A percentile compares a stretch with the other conserved stretches of the same genome.
Evolutionary conservation across 2,888 invertebrate species (phyloP).

Genomic region (Choreutis nemorana): DNA sequence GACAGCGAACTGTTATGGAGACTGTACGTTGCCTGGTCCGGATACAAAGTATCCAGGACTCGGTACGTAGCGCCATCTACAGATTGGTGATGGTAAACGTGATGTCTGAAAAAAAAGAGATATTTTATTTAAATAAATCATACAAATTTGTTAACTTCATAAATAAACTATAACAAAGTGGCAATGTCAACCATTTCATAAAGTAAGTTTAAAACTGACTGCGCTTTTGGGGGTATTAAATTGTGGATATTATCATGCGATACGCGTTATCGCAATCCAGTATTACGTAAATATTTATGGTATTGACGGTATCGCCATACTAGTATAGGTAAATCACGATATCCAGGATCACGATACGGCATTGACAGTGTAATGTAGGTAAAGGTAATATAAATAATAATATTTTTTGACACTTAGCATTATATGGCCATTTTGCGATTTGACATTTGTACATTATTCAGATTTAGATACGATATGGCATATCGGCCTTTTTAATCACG

Average conservation of each 20-base stretch:
- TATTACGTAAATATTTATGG: too few relatives aligned
- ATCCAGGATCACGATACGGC: too few relatives aligned
- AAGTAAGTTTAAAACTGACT: not conserved
- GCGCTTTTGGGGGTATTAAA: not conserved
- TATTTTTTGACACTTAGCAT: too few relatives aligned
- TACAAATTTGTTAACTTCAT: not conserved
- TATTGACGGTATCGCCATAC: too few relatives aligned
- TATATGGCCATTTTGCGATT: too few relatives aligned
- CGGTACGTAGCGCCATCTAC: constrained; percentile 72
- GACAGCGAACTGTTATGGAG: constrained; percentile 82
- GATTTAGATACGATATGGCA: too few relatives aligned
- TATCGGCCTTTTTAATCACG: too few relatives aligned
- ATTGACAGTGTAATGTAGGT: too few relatives aligned
- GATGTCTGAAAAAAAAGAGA: constrained; percentile 62
- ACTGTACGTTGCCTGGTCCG: constrained; percentile 78
- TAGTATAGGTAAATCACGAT: too few relatives aligned
- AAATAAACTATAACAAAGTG: not conserved
- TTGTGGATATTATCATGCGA: not conserved
- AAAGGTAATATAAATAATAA: too few relatives aligned
- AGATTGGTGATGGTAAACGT: constrained; percentile 82
- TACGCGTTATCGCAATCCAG: too few relatives aligned
- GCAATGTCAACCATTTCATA: not conserved
- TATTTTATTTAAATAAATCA: not conserved
- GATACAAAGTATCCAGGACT: constrained; percentile 73
- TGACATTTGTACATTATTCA: too few relatives aligned